Conservation (phyloP, 2,888 invertebrate species). For the Yponomeuta malinellus region DNA sequence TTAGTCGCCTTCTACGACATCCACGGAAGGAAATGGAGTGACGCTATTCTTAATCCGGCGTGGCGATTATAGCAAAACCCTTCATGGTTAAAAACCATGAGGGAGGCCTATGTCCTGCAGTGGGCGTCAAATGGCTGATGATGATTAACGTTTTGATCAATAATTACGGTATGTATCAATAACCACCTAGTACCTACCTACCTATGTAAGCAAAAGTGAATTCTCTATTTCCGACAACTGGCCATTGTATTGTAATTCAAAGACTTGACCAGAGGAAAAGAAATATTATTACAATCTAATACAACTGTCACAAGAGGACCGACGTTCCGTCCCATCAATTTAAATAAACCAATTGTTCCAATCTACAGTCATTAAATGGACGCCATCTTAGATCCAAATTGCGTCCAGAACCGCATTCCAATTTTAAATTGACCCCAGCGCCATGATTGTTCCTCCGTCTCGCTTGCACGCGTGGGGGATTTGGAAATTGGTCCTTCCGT, state of each 20-base stretch:
- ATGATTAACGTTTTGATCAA: too few relatives aligned
- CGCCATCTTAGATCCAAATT: conserved; percentile 28
- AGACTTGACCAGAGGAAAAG: neutral
- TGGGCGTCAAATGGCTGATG: too few relatives aligned
- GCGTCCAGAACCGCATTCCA: conserved; percentile 6
- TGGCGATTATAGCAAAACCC: too few relatives aligned
- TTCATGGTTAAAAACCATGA: too few relatives aligned
- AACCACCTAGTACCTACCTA: too few relatives aligned
- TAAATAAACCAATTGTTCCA: conserved; percentile 31
- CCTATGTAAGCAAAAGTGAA: too few relatives aligned
- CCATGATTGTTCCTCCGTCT: conserved; percentile 6
- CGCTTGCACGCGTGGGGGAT: neutral
- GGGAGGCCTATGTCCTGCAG: too few relatives aligned
- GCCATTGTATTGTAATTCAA: neutral
- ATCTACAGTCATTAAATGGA: conserved; percentile 30
- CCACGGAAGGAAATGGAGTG: too few relatives aligned
- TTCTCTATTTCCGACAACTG: neutral
- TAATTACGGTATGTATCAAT: too few relatives aligned
- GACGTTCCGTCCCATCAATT: conserved; percentile 24
- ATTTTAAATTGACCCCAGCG: conserved; percentile 12
- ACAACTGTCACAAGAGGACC: neutral
- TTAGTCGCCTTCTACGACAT: too few relatives aligned
- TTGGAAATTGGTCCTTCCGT: conserved; percentile 6
- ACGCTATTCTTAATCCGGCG: too few relatives aligned
- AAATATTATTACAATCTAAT: neutral